These are phyloP conservation scores for Hemicordylus capensis DNA, from an alignment of 2,113 vertebrate species.

Conservation along the genomic window DNA sequence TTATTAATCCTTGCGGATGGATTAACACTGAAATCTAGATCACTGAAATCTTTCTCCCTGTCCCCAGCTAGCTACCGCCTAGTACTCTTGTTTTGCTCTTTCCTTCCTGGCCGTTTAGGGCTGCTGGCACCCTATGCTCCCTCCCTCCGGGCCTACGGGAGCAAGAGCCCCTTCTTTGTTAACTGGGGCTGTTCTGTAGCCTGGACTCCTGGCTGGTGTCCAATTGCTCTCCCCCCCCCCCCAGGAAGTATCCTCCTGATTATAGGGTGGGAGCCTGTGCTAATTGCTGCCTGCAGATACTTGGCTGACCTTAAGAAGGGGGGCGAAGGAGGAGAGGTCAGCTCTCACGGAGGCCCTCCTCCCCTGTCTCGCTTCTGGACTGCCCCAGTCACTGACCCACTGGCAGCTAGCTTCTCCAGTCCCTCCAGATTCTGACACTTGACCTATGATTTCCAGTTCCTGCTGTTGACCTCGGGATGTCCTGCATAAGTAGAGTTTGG, in stretches of 20 bases:
- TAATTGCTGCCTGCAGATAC: conserved; percentile 3
- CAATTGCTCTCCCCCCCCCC: background rate
- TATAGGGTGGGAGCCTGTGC: background rate
- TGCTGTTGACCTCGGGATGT: background rate
- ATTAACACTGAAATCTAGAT: no score
- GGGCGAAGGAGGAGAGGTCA: background rate
- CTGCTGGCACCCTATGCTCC: no score
- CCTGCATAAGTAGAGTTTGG: no score
- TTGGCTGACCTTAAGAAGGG: background rate
- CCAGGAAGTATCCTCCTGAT: background rate
- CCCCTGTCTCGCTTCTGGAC: no score
- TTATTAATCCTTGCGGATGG: no score
- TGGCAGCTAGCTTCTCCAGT: background rate
- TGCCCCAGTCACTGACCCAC: background rate
- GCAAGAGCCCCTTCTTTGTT: no score
- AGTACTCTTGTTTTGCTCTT: no score
- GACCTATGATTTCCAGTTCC: background rate
- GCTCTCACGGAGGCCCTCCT: no score
- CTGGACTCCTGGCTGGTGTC: background rate
- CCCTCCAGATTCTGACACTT: background rate
- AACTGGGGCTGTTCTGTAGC: background rate
- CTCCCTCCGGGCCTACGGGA: no score
- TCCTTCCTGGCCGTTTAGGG: no score
- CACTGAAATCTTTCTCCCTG: no score
- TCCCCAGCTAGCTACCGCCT: no score